These are phyloP conservation scores for Drosophila demipolita DNA, from an alignment of 2,888 invertebrate species.

Conservation along the genomic window DNA sequence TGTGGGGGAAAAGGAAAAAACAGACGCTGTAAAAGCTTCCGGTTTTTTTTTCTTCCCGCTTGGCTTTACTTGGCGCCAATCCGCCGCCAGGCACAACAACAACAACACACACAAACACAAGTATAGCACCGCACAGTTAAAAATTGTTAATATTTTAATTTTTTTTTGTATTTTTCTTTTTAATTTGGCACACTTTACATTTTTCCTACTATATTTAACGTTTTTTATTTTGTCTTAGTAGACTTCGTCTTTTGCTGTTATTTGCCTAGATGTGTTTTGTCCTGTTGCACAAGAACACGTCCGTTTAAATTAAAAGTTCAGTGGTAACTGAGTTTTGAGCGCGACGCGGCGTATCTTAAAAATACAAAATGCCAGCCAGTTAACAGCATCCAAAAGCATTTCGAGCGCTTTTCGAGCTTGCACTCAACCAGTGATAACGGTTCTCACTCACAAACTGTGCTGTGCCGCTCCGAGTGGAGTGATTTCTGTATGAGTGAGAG, in stretches of 20 bases:
- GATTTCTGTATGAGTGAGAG: background rate
- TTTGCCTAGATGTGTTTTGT: conserved; percentile 21
- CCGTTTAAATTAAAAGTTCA: conserved; percentile 83
- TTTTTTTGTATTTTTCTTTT: background rate
- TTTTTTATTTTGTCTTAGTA: background rate
- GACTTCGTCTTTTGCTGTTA: conserved; percentile 21
- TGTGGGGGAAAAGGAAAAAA: conserved; percentile 33
- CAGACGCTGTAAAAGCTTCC: conserved; percentile 63
- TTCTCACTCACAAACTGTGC: conserved; percentile 33
- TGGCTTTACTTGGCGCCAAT: conserved; percentile 52
- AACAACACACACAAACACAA: conserved; percentile 5
- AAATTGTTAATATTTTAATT: background rate
- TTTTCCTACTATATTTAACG: conserved; percentile 2
- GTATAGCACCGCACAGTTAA: background rate
- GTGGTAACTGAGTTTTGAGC: conserved; percentile 80
- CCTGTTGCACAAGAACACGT: conserved; percentile 63
- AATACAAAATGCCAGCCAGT: conserved; percentile 38
- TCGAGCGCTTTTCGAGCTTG: conserved; percentile 24
- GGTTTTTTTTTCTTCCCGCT: conserved; percentile 12
- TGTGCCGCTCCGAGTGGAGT: conserved; percentile 18
- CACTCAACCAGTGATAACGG: conserved; percentile 52
- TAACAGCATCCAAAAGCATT: conserved; percentile 40
- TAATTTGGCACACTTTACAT: background rate
- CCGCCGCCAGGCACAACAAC: conserved; percentile 9
- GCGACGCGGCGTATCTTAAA: conserved; percentile 46